A percentile compares a stretch with the other conserved stretches of the same genome.
Evolutionary conservation across 2,888 invertebrate species (phyloP).

Genomic region (Malthinus flaveolus): DNA sequence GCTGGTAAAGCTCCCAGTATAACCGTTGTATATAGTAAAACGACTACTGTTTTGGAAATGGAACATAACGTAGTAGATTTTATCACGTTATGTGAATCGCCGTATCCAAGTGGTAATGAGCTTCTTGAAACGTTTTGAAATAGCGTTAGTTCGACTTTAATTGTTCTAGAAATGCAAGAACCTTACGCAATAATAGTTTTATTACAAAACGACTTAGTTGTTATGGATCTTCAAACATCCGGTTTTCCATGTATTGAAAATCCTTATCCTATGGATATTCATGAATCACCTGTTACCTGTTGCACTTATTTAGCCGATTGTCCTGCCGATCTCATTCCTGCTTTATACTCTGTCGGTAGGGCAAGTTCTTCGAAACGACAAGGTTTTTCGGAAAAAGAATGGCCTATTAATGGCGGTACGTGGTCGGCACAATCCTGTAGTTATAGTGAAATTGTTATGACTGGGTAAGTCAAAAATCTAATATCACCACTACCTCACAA

Average conservation of each 20-base stretch:
- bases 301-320: slow-evolving; percentile 97
- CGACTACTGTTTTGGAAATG: slow-evolving; percentile 98
- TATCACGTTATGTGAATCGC: slow-evolving; percentile 92
- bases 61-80: slow-evolving; percentile 98
- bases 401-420: slow-evolving; percentile 96
- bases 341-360: slow-evolving; percentile 93
- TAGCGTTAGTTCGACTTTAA: neutral
- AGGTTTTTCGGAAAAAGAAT: slow-evolving; percentile 89
- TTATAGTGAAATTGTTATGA: slow-evolving; percentile 97
- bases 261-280: slow-evolving; percentile 99
- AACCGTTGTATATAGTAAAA: slow-evolving; percentile 94
- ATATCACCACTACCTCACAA: no score
- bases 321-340: slow-evolving; percentile 96
- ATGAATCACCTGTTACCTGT: slow-evolving; percentile 97
- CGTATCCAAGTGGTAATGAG: slow-evolving; percentile 83
- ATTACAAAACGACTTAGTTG: slow-evolving; percentile 95
- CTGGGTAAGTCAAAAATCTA: slow-evolving; percentile 69
- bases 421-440: slow-evolving; percentile 96
- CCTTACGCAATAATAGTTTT: slow-evolving; percentile 98
- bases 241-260: slow-evolving; percentile 99
- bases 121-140: neutral
- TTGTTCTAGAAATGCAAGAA: slow-evolving; percentile 86
- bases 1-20: slow-evolving; percentile 90
- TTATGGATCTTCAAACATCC: slow-evolving; percentile 92
- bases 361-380: slow-evolving; percentile 69